Conservation (phyloP, 2,888 invertebrate genomes). For the Scaptomyza reducta region DNA sequence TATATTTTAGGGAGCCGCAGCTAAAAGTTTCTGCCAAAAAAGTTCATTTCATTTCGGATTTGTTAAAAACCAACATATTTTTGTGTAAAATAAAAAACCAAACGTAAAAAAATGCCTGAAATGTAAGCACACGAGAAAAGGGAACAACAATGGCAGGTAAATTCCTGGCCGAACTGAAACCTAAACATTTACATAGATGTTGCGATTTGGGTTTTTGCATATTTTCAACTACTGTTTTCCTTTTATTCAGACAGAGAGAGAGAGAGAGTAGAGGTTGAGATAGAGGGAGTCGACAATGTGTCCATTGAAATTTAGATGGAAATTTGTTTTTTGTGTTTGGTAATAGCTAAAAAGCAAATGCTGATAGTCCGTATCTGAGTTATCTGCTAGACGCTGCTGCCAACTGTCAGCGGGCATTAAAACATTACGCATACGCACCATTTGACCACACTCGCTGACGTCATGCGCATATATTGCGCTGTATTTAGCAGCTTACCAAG, state of each 20-base stretch:
- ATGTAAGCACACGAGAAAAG: constrained; percentile 15
- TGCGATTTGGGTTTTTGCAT: constrained; percentile 62
- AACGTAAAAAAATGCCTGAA: constrained; percentile 3
- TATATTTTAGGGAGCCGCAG: constrained; percentile 27
- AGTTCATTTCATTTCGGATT: constrained; percentile 73
- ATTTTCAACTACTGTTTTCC: constrained; percentile 14
- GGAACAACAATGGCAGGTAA: constrained; percentile 59
- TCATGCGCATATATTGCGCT: constrained; percentile 57
- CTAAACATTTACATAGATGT: constrained; percentile 64
- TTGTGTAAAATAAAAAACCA: constrained; percentile 20
- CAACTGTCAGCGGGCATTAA: constrained; percentile 51
- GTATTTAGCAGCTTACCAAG: constrained; percentile 70
- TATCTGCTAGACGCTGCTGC: constrained; percentile 20
- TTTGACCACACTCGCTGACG: constrained; percentile 42
- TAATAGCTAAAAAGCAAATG: constrained; percentile 9
- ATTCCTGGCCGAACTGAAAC: constrained; percentile 33
- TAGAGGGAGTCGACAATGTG: constrained; percentile 57
- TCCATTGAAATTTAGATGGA: constrained; percentile 69
- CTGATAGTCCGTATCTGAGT: constrained; percentile 13
- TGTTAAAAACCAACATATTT: constrained; percentile 67
- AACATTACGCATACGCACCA: constrained; percentile 50
- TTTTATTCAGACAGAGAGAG: background rate
- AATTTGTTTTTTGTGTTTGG: constrained; percentile 61
- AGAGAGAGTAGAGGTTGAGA: background rate
- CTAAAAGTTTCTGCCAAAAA: constrained; percentile 50